phyloP scores from a whole-genome alignment of 2,113 vertebrate species.

The Eonycteris spelaea region DNA sequence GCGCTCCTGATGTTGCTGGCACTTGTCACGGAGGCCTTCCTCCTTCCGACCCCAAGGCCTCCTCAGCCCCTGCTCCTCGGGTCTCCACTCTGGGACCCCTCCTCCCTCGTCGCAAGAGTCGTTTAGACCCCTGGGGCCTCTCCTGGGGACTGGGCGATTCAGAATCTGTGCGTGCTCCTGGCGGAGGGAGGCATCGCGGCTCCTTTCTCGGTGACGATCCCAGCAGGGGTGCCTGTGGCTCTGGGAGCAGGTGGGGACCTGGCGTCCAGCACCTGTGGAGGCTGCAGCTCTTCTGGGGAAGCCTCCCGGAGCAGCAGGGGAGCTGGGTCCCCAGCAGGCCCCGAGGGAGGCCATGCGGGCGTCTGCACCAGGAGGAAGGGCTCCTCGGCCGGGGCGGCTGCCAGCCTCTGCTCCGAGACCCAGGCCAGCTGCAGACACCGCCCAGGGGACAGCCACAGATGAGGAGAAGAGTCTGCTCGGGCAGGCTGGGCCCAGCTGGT shows the following conservation, averaged over 20 bases:
- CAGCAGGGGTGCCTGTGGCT: conserved; percentile 29
- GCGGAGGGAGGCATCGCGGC: background rate
- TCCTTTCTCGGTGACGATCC: background rate
- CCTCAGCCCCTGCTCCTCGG: rapidly evolving
- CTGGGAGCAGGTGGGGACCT: background rate
- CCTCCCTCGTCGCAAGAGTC: conserved; percentile 37
- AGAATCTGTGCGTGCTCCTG: background rate
- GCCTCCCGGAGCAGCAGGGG: background rate
- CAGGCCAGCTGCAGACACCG: background rate
- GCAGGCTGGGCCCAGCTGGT: background rate
- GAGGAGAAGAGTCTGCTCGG: conserved; percentile 1
- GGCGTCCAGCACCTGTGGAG: background rate
- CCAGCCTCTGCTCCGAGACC: background rate
- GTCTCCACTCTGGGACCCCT: background rate
- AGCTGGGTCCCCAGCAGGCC: background rate
- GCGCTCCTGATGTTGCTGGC: rapidly evolving
- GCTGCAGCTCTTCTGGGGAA: background rate
- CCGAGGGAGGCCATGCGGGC: background rate
- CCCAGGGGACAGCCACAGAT: background rate
- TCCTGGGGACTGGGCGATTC: conserved; percentile 36
- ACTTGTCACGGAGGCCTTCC: rapidly evolving
- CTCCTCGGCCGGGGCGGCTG: background rate
- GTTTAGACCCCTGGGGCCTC: conserved; percentile 44
- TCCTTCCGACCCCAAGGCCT: background rate
- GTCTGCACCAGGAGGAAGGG: background rate